These are phyloP conservation scores for Heterocephalus glaber DNA, from an alignment of 2,113 vertebrate species.

Conservation along the genomic window DNA sequence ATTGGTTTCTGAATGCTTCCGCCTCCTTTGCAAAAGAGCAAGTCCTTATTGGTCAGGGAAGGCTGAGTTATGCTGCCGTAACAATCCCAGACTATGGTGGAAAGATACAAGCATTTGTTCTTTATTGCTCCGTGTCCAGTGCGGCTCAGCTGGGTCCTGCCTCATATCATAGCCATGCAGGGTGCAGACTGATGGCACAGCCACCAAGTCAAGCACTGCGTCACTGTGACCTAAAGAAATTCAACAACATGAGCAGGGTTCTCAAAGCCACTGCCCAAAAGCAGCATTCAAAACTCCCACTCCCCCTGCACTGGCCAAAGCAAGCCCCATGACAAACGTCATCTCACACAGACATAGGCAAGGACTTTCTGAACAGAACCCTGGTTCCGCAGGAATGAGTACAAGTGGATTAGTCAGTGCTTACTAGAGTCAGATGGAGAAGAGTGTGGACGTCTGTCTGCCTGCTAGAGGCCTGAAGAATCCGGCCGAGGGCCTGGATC, in stretches of 20 bases:
- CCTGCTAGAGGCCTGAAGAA: not conserved
- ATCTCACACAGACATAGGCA: not conserved
- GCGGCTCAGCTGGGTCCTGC: not conserved
- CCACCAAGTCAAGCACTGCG: not conserved
- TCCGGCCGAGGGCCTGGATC: not conserved
- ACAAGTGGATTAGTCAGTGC: not conserved
- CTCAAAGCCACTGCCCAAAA: not conserved
- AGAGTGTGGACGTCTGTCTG: not conserved
- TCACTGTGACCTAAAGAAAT: not conserved
- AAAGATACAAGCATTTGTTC: not conserved
- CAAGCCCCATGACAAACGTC: not conserved
- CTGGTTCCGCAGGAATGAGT: not conserved
- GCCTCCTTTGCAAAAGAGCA: conserved; percentile 23
- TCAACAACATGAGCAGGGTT: not conserved
- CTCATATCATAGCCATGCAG: not conserved
- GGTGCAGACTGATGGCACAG: not conserved
- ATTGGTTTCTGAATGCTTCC: not conserved
- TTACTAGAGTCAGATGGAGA: not conserved
- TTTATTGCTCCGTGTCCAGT: not conserved
- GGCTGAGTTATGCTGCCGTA: not conserved
- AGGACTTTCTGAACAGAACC: not conserved
- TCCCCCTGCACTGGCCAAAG: not conserved
- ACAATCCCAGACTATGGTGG: not conserved
- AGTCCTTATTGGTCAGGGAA: not conserved
- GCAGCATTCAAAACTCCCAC: not conserved